These are phyloP conservation scores for Pseudochromis fuscus DNA, from an alignment of 2,797 vertebrate species.

Conservation along the genomic window DNA sequence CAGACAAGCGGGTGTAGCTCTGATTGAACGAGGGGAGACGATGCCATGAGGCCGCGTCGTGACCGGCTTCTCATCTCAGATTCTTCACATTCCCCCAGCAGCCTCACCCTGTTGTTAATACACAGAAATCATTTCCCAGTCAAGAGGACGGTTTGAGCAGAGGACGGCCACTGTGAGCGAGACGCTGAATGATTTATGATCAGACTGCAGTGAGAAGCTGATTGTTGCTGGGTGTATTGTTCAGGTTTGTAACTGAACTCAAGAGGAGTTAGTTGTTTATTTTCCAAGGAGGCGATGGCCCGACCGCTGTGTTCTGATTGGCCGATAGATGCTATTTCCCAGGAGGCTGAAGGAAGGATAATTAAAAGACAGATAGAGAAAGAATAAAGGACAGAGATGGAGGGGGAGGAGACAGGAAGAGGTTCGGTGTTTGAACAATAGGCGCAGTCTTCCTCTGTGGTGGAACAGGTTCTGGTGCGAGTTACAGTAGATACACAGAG, in stretches of 20 bases:
- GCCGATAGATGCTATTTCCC: constrained; percentile 35
- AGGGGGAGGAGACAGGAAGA: constrained; percentile 9
- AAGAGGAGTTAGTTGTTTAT: constrained; percentile 27
- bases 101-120: constrained; percentile 31
- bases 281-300: constrained; percentile 18
- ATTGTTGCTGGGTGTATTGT: constrained; percentile 8
- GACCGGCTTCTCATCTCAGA: constrained; percentile 46
- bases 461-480: constrained; percentile 59
- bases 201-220: constrained; percentile 5
- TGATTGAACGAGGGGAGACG: constrained; percentile 17
- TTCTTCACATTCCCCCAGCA: constrained; percentile 36
- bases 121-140: constrained; percentile 14
- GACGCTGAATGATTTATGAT: constrained; percentile 51
- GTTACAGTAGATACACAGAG: constrained; percentile 34
- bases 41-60: constrained; percentile 33
- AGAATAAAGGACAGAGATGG: constrained; percentile 21
- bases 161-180: constrained; percentile 15
- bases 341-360: constrained; percentile 29
- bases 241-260: constrained; percentile 19
- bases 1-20: constrained; percentile 16
- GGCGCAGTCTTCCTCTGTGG: constrained; percentile 35
- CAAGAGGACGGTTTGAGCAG: not conserved
- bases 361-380: constrained; percentile 38
- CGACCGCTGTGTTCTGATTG: constrained; percentile 30
- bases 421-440: constrained; percentile 39